Evolutionary conservation across 2,113 vertebrate genomes (phyloP).

Genomic region (Mobula birostris): DNA sequence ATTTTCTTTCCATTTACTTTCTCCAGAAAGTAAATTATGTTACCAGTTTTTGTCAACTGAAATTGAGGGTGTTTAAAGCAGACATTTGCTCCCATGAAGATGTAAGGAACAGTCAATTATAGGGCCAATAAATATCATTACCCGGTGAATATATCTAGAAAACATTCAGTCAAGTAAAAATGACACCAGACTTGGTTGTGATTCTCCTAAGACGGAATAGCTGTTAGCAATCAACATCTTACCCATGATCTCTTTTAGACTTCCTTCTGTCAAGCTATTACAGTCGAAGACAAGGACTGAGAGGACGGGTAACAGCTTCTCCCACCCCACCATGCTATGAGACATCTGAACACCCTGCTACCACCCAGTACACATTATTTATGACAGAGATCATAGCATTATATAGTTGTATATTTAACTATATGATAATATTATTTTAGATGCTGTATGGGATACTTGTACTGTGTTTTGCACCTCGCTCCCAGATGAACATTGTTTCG

Average conservation of each 20-base stretch:
- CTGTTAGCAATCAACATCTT: not conserved
- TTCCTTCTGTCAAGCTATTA: no score
- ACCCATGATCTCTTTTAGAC: not conserved
- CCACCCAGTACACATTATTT: no score
- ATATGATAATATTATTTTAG: no score
- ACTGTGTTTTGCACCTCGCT: no score
- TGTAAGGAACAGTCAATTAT: not conserved
- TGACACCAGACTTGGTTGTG: not conserved
- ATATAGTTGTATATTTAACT: no score
- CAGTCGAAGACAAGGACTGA: no score
- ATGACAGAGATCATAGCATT: no score
- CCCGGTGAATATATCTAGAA: not conserved
- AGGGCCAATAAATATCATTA: not conserved
- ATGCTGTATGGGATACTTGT: no score
- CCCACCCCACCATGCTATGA: no score
- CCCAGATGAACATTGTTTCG: no score
- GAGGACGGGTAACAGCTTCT: no score
- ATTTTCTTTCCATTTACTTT: not conserved
- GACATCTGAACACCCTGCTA: no score
- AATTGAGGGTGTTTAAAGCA: not conserved
- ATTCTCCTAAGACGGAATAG: not conserved
- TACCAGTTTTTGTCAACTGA: not conserved
- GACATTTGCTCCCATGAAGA: not conserved
- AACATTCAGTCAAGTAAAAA: not conserved
- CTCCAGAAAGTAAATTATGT: not conserved